phyloP scores from a whole-genome alignment of 2,888 invertebrate species.

The Ochropacha duplaris region DNA sequence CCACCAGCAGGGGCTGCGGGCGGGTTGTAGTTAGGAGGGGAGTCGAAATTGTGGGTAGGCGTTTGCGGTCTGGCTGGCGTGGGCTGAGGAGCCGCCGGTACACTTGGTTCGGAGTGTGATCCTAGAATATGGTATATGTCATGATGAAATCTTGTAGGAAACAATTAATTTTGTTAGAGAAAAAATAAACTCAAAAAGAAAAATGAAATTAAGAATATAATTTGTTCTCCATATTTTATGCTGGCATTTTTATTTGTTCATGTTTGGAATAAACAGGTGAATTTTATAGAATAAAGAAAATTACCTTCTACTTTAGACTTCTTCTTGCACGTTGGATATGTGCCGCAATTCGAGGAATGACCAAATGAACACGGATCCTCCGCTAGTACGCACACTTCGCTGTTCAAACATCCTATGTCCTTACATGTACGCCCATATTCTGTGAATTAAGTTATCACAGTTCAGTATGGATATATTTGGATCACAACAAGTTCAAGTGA shows the following conservation, averaged over 20 bases:
- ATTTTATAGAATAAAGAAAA: too few species aligned
- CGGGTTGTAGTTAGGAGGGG: constrained; percentile 70
- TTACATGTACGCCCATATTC: constrained; percentile 90
- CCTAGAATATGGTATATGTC: constrained; percentile 49
- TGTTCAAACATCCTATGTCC: constrained; percentile 90
- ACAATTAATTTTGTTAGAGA: too few species aligned
- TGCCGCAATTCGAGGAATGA: constrained; percentile 83
- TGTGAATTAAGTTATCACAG: constrained; percentile 55
- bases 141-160: background rate
- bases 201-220: too few species aligned
- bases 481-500: constrained; percentile 3
- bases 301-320: constrained; percentile 78
- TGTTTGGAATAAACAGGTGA: too few species aligned
- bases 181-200: too few species aligned
- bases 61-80: constrained; percentile 53
- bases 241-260: too few species aligned
- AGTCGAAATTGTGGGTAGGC: constrained; percentile 56
- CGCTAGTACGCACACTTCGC: constrained; percentile 87
- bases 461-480: constrained; percentile 4
- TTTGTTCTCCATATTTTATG: too few species aligned
- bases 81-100: constrained; percentile 44
- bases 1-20: constrained; percentile 60
- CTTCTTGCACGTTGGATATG: constrained; percentile 86
- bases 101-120: constrained; percentile 62
- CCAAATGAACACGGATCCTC: constrained; percentile 87